These are phyloP conservation scores for Kryphioiulus occultus DNA, from an alignment of 2,888 invertebrate species.

Conservation along the genomic window DNA sequence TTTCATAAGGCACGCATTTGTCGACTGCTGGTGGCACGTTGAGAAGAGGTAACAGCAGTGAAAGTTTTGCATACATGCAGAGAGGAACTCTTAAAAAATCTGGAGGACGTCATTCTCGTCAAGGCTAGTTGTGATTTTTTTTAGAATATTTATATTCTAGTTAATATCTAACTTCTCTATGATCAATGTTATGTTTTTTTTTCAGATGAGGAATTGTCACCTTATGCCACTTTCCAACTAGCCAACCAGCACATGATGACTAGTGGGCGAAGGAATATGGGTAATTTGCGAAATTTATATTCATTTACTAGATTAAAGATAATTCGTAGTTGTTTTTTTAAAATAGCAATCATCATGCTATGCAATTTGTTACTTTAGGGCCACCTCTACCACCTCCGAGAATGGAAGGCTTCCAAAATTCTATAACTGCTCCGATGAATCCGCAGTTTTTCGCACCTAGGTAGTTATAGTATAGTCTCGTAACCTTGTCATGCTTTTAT, in stretches of 20 bases:
- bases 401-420: constrained; percentile 45
- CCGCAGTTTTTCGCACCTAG: constrained; percentile 29
- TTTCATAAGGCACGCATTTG: not conserved
- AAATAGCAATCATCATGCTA: not conserved
- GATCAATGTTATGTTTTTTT: not conserved
- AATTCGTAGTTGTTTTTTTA: not conserved
- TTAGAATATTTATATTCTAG: not conserved
- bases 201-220: constrained; percentile 46
- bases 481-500: not conserved
- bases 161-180: not conserved
- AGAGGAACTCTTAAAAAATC: constrained; percentile 39
- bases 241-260: constrained; percentile 31
- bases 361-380: not conserved
- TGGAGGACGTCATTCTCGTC: not conserved
- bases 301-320: not conserved
- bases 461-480: not conserved
- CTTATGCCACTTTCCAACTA: constrained; percentile 51
- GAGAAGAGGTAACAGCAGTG: constrained; percentile 40
- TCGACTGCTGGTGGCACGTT: not conserved
- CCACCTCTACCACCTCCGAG: constrained; percentile 48
- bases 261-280: not conserved
- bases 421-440: constrained; percentile 8
- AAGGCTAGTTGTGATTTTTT: constrained; percentile 20
- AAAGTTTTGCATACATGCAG: constrained; percentile 50
- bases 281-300: not conserved